Conservation (phyloP, 2,888 invertebrate genomes). For the Amblyjoppa fuscipennis region DNA sequence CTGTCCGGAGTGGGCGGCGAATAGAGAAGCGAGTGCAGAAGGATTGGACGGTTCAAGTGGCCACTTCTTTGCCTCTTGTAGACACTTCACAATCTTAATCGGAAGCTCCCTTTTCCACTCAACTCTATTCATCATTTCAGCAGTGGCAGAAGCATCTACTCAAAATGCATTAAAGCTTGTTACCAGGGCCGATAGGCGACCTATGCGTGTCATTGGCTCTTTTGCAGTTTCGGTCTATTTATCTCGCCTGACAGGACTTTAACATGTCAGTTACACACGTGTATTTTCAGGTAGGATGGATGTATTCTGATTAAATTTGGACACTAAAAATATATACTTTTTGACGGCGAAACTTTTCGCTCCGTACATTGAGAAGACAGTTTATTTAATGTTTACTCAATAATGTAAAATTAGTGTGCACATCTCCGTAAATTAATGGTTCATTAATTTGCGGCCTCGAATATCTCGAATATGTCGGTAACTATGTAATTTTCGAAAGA, state of each 20-base stretch:
- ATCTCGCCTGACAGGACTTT: neutral
- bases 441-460: too few relatives aligned
- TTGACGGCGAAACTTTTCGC: too few relatives aligned
- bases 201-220: neutral
- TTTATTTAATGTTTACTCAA: too few relatives aligned
- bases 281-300: neutral
- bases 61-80: conserved; percentile 18
- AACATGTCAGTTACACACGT: neutral
- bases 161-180: neutral
- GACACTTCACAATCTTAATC: conserved; percentile 20
- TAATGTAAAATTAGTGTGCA: too few relatives aligned
- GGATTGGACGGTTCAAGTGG: conserved; percentile 32
- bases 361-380: too few relatives aligned
- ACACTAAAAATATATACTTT: neutral
- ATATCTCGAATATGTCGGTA: too few relatives aligned
- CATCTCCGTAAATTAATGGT: too few relatives aligned
- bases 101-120: neutral
- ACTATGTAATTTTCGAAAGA: too few relatives aligned
- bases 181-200: neutral
- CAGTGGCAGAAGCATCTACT: neutral
- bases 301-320: neutral
- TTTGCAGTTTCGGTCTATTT: neutral
- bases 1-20: neutral
- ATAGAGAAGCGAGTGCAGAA: conserved; percentile 8
- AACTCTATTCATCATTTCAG: conserved; percentile 7